Base-by-base conservation (phyloP, 2,888 invertebrate genomes). In the Hipparchia sbordonii region DNA sequence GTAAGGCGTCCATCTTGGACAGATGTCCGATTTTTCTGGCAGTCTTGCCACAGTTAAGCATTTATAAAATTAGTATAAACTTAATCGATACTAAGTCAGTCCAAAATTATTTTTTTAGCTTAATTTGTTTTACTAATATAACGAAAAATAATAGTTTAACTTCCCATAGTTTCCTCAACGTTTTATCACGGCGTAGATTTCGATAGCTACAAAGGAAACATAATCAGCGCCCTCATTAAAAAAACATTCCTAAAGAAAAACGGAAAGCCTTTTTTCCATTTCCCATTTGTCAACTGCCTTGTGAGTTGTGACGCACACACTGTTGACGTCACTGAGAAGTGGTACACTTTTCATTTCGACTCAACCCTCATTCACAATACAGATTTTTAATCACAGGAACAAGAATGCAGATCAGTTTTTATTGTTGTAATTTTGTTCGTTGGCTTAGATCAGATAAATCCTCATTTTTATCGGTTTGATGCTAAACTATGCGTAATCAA, bases 251-350 rank as follows among this genome's bases (percentile, higher is more conserved):
- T 73, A 79, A 75, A 76, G 83, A 81, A 81, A 82, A 80, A 80
- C 79, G 80, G 83, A 81, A 82, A 82, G 85, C 84, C 81, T 85
- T 84, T 57, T 57, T 57, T 23, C 57, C 23, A 57, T 57, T 79
- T 83, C 84, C 86, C 88, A 89, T 90, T 91, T 91, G 90, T 90
- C 90, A 91, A 89, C 85, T 86, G 85, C 82, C 82, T 82, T 79
- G 86, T 87, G 87, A 89, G 82, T 82, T 79, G 86, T 87, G 87
- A 89, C 87, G 84, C 82, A 81, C 81, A 83, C 81, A 81, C 83
- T 57, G 67, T 56, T 51, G 69, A 84, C 82, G 82, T 84, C 81
- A 82, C 81, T 79, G 80, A 84, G 83, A 83, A 87, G 85, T 87
- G 88, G 87, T 85, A 85, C 86, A 87, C 82, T 85, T 88, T 67